These are phyloP conservation scores for Clavelina lepadiformis DNA, from an alignment of 23 tunicate genomes.

Conservation along the genomic window DNA sequence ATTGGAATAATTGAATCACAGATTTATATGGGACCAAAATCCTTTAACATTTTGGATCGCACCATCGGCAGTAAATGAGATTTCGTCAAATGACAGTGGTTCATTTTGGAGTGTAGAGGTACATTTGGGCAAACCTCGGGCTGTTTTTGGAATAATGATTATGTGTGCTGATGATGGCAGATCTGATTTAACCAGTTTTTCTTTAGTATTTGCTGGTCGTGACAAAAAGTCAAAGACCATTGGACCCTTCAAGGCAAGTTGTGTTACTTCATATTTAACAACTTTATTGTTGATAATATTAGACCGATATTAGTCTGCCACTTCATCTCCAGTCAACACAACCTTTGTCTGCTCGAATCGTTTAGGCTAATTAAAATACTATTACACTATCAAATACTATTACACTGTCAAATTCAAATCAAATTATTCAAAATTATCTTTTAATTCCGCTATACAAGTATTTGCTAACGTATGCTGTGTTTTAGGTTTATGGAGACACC, in stretches of 20 bases:
- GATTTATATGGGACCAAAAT: slow-evolving; percentile 54
- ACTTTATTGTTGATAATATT: too few relatives aligned
- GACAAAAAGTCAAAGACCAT: slow-evolving; percentile 11
- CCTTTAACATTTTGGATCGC: slow-evolving; percentile 59
- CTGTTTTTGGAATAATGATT: slow-evolving; percentile 47
- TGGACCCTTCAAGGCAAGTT: slow-evolving; percentile 53
- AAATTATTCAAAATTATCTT: too few relatives aligned
- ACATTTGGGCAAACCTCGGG: slow-evolving; percentile 39
- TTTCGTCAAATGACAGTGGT: not conserved
- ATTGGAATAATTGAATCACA: not conserved
- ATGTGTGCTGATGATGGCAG: slow-evolving; percentile 60
- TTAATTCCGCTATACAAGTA: too few relatives aligned
- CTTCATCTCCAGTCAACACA: not conserved
- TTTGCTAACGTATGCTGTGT: not conserved
- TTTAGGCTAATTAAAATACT: too few relatives aligned
- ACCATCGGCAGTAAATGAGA: not conserved
- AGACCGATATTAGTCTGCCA: not conserved
- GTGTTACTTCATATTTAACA: not conserved
- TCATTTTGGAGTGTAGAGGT: slow-evolving; percentile 31
- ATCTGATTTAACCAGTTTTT: slow-evolving; percentile 29
- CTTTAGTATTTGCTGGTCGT: slow-evolving; percentile 34
- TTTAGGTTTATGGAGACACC: slow-evolving; percentile 61
- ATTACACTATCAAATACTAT: too few relatives aligned
- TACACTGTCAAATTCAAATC: too few relatives aligned
- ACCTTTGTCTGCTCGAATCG: too few relatives aligned